Evolutionary conservation across 2,113 vertebrate genomes (phyloP), one percentile per base, ranked within the genome.

Genomic region (Speoplatyrhinus poulsoni): DNA sequence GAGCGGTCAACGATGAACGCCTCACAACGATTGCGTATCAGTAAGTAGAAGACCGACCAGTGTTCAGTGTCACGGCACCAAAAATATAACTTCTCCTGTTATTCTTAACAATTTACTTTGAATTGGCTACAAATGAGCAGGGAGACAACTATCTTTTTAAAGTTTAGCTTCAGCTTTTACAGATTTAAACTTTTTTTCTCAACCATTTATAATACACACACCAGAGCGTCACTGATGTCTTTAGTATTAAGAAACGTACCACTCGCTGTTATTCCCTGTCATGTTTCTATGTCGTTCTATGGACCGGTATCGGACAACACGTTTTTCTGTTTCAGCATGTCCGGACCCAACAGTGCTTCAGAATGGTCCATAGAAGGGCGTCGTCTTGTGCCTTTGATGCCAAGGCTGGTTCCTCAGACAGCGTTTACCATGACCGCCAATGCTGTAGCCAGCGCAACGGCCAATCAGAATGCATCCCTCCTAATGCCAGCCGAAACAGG

Each of bases 341-440:
- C 97, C 2, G 98, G 98, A 71, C 98, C 96, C 1, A 98, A 98
- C 89, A 98, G 96, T 86, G 98, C 96, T 46, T 96, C 96, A 0
- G 96, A 99, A 66, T 99, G 98, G 98, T 97, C 96, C 69, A 97
- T 99, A 13, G 98, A 99, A 90, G 98, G 97, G 9, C 96, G 97
- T 1, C 93, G 98, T 1, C 92, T 99, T 60, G 96, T 99, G 33
- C 98, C 98, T 0, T 83, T 99, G 80, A 98, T 99, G 97, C 98
- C 98, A 0, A 92, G 98, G 7, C 92, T 99, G 12, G 96, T 99
- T 57, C 98, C 98, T 7, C 98, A 99, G 75, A 98, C 98, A 0
- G 97, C 96, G 12, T 99, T 99, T 65, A 99, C 96, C 0, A 95
- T 96, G 53, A 97, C 95, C 0, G 98, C 98, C 0, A 99, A 99